Conservation (phyloP, 1,140 invertebrate species). For the Leptonema lineaticorne region DNA sequence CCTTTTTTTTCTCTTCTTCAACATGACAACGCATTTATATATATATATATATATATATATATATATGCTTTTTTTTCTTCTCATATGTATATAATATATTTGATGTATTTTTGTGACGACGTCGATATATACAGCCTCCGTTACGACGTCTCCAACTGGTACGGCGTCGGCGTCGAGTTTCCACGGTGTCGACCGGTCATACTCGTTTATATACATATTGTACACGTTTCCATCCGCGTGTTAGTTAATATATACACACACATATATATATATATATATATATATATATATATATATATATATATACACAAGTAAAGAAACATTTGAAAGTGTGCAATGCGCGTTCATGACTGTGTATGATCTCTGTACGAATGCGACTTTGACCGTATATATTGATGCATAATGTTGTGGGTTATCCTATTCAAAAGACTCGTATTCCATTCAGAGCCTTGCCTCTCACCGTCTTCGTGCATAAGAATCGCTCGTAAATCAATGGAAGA, state of each 20-base stretch:
- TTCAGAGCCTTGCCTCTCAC: not conserved
- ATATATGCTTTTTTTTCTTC: no score
- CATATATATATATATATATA: no score
- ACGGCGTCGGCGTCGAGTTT: conserved; percentile 22
- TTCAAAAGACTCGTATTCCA: not conserved
- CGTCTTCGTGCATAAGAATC: no score
- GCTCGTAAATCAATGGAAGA: not conserved
- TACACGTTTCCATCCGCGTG: no score
- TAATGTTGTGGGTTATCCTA: not conserved
- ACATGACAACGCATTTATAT: no score
- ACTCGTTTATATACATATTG: conserved; percentile 15
- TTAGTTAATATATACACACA: not conserved
- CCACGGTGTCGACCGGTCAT: conserved; percentile 14
- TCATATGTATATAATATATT: no score
- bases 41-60: no score
- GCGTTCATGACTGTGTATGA: not conserved
- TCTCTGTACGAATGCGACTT: conserved; percentile 8
- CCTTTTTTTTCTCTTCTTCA: no score
- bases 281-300: no score
- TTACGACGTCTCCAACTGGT: conserved; percentile 22
- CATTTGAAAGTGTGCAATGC: no score
- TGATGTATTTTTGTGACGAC: no score
- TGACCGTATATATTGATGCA: conserved; percentile 9
- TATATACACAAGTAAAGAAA: no score
- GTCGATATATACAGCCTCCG: conserved; percentile 24